Evolutionary conservation across 1,140 invertebrate genomes (phyloP).

Genomic region (Papilio dardanus): DNA sequence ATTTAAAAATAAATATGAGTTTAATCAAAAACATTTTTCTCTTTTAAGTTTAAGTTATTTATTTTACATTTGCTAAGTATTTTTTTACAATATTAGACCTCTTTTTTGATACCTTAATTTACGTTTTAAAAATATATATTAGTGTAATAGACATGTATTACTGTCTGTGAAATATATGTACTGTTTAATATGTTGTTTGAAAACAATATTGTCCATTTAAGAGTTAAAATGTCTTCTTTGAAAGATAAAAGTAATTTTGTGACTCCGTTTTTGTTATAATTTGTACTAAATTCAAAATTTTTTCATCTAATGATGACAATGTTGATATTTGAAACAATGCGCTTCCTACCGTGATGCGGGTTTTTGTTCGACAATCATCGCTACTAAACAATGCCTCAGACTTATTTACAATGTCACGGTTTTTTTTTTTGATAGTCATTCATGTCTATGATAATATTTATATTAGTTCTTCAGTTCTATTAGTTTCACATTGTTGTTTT

Average conservation of each 20-base stretch:
- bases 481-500: neutral
- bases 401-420: slow-evolving; percentile 6
- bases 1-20: too few relatives aligned
- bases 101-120: too few relatives aligned
- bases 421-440: neutral
- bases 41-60: too few relatives aligned
- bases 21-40: too few relatives aligned
- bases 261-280: slow-evolving; percentile 10
- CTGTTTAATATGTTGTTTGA: too few relatives aligned
- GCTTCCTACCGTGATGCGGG: slow-evolving; percentile 5
- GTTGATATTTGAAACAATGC: neutral
- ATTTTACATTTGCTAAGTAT: too few relatives aligned
- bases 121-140: too few relatives aligned
- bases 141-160: too few relatives aligned
- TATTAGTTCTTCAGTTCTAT: neutral
- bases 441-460: neutral
- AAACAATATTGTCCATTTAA: too few relatives aligned
- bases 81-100: too few relatives aligned
- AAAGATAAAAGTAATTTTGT: neutral
- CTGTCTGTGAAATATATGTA: too few relatives aligned
- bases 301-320: slow-evolving; percentile 16
- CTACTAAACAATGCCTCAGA: neutral
- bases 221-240: neutral
- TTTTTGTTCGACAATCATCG: slow-evolving; percentile 18
- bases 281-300: too few relatives aligned